Evolutionary conservation across 2,888 invertebrate species (phyloP), one percentile per base, ranked within the genome.

Genomic region (Troides aeacus): DNA sequence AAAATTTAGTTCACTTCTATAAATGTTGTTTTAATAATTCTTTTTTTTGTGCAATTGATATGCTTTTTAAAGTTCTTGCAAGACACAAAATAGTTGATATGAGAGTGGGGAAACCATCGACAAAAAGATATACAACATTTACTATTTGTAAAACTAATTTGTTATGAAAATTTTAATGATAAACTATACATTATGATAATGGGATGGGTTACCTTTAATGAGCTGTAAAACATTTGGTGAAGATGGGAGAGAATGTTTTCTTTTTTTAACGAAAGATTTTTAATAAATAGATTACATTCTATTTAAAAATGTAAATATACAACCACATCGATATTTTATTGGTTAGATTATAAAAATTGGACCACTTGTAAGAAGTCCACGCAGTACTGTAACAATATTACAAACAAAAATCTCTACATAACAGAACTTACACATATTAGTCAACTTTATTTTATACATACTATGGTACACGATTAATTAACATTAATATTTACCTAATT

Each of bases 311-410:
- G 90, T 90, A 91, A 92, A 92, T 92, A 90, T 90, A 92, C 92
- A 92, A 92, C 91, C 92, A 92, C 91, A 92, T 92, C 90, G 86
- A 92, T 91, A 92, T 89, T 92, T 91, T 90, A 92, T 91, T 92
- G 91, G 92, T 92, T 92, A 92, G 90, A 86, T 92, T 92, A 92
- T 92, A 92, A 92, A 92, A 92, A 92, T 91, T 92, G 92, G 92
- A 90, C 92, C 92, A 84, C 88, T 83, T 84, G 85, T 84, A 84
- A 87, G 89, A 84, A 88, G 90, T 89, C 90, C 91, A 84, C 82
- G 83, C 85, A 85, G 88, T 88, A 90, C 82, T 91, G 84, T 90
- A 92, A 92, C 92, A 92, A 92, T 90, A 90, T 91, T 92, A 91
- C 92, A 92, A 92, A 92, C 90, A 91, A 92, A 92, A 92, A 90